Evolutionary conservation across 92 coral and sea anemone species (phyloP), one percentile per base, ranked within the genome.

Genomic region (Phenganax marumi): DNA sequence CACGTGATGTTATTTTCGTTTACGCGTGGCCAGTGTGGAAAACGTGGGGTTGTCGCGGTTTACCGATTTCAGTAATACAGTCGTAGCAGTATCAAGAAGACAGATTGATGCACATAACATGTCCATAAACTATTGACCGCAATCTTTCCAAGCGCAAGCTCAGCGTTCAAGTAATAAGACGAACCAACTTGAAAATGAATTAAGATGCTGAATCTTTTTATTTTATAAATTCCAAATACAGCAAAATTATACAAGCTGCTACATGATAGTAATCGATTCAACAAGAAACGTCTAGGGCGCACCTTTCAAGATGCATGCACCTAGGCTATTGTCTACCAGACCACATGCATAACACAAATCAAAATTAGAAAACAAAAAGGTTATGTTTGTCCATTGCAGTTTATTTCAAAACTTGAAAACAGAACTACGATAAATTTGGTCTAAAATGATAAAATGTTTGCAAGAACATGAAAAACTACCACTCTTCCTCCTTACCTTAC

Each of bases 281-380:
- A 25, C 9, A 12, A 49, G 12, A 25, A 10, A 16, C 21, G 8
- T 23, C 18, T 5, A 66, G 72, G 5, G 5, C 14, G 72, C 72
- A 48, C 33, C 72, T 66, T 66, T 66, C 72, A 66, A 66, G 72
- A 66, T 66, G 43, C 43, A 33, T 33, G 43, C 72, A 66, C n/a
- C 72, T 66, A 33, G 43, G 43, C 43, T 33, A 66, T 66, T 66
- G 72, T 66, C 72, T 66, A 14, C 33, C 24, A 3, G 72, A 66
- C 72, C 72, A 66, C 72, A 66, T 66, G 72, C 72, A 10, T 2
- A 48, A 12, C 11, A 66, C 72, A 66, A 66, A 48, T 25, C 50
- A 66, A 14, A 33, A 66, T 66, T 66, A 23, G 9, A 66, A 66
- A 66, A 24, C 49, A 66, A 66, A 66, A 8, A 1, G 2, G 8